These are phyloP conservation scores for Tachysurus fulvidraco DNA, from an alignment of 2,113 vertebrate genomes.

Conservation along the genomic window DNA sequence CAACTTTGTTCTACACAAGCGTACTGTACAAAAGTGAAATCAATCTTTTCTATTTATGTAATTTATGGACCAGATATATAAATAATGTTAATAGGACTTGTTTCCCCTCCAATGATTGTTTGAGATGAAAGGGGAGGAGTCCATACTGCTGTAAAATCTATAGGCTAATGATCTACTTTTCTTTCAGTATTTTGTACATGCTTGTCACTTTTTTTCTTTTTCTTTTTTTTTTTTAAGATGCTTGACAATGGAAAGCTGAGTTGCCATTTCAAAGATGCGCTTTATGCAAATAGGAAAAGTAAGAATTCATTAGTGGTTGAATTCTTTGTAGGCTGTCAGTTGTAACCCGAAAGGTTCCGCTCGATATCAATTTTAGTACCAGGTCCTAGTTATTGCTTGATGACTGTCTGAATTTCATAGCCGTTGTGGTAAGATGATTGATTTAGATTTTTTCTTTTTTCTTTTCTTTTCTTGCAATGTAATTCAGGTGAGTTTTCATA, in stretches of 20 bases:
- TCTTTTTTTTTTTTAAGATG: constrained; percentile 42
- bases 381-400: constrained; percentile 64
- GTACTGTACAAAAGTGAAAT: constrained; percentile 45
- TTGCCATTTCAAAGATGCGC: constrained; percentile 65
- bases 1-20: constrained; percentile 19
- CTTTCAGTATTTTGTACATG: constrained; percentile 62
- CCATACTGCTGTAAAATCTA: constrained; percentile 76
- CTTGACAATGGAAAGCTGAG: constrained; percentile 56
- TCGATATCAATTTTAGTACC: constrained; percentile 63
- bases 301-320: constrained; percentile 63
- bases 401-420: constrained; percentile 61
- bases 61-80: constrained; percentile 81
- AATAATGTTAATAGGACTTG: constrained; percentile 73
- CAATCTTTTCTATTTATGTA: constrained; percentile 75
- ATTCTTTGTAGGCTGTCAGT: constrained; percentile 65
- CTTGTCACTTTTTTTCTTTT: constrained; percentile 62
- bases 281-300: constrained; percentile 72
- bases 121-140: constrained; percentile 65
- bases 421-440: constrained; percentile 50
- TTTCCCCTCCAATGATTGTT: constrained; percentile 60
- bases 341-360: constrained; percentile 47
- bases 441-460: constrained; percentile 9
- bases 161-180: constrained; percentile 61
- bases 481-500: constrained; percentile 77
- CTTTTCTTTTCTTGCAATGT: constrained; percentile 66